Evolutionary conservation across 2,113 vertebrate species (phyloP), one percentile per base, ranked within the genome.

Genomic region (Sinocyclocheilus rhinocerous): DNA sequence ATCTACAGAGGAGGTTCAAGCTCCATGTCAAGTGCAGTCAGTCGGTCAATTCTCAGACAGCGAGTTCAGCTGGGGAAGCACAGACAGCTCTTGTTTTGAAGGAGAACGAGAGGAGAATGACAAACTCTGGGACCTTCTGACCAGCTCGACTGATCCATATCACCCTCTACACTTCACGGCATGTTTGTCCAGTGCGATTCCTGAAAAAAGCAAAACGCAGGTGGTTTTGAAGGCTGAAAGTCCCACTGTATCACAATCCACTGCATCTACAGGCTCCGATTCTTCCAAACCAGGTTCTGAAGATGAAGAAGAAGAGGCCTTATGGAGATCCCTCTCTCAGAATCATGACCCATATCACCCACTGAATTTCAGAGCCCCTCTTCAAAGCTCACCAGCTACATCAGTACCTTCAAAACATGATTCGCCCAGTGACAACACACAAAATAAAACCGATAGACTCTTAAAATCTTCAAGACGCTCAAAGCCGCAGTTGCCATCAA

Each of bases 91-190:
- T 0, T 89, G 89, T 20, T 84, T 92, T 0, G 94, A 93, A 52
- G 67, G 92, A 0, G 94, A 94, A 70, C 82, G 70, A 26, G 95
- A 94, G 55, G 93, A 95, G 73, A 93, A 82, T 26, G 92, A 95
- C 79, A 88, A 87, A 63, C 92, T 95, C 1, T 92, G 95, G 93
- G 93, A 96, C 42, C 91, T 94, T 39, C 95, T 95, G 86, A 89
- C 89, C 85, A 87, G 73, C 15, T 88, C 92, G 0, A 85, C 82
- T 16, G 94, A 96, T 91, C 94, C 95, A 7, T 95, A 95, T 87
- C 94, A 95, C 77, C 95, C 94, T 33, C 82, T 95, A 90, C 92
- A 92, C 69, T 96, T 95, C 88, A 93, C 91, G 0, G 95, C 95
- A 0, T 88, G 91, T 67, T 67, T 90, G 1, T 70, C 88, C 48